Evolutionary conservation across 1,140 invertebrate species (phyloP).

Genomic region (Atta cephalotes): DNA sequence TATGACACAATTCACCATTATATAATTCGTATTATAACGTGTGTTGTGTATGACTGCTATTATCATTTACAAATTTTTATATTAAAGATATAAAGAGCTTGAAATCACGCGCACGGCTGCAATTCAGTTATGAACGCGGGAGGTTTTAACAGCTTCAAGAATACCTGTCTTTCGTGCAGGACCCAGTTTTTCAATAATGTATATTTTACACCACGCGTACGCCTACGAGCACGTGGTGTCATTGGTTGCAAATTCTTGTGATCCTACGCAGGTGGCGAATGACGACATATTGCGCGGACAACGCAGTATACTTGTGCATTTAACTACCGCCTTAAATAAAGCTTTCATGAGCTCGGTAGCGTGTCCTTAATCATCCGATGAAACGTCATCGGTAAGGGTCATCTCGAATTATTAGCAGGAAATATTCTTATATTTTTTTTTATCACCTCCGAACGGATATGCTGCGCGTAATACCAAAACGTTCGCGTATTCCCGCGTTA

Average conservation of each 20-base stretch:
- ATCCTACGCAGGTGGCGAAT: conserved; percentile 44
- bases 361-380: conserved; percentile 24
- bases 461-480: conserved; percentile 8
- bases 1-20: not conserved
- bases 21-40: not conserved
- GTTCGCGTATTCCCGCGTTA: conserved; percentile 8
- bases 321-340: conserved; percentile 44
- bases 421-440: not conserved
- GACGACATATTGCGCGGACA: conserved; percentile 36
- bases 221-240: conserved; percentile 44
- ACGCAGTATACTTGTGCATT: conserved; percentile 26
- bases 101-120: not conserved
- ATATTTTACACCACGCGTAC: conserved; percentile 42
- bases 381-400: conserved; percentile 28
- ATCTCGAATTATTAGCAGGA: not conserved
- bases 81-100: not conserved
- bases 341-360: conserved; percentile 37
- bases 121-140: not conserved
- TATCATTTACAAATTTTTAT: not conserved
- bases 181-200: conserved; percentile 51
- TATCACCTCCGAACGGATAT: not conserved
- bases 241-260: conserved; percentile 32
- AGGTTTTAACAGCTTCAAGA: not conserved
- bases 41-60: not conserved
- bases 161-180: conserved; percentile 42